Evolutionary conservation across 2,797 vertebrate species (phyloP), one percentile per base, ranked within the genome.

Genomic region (Lithobates sylvaticus): DNA sequence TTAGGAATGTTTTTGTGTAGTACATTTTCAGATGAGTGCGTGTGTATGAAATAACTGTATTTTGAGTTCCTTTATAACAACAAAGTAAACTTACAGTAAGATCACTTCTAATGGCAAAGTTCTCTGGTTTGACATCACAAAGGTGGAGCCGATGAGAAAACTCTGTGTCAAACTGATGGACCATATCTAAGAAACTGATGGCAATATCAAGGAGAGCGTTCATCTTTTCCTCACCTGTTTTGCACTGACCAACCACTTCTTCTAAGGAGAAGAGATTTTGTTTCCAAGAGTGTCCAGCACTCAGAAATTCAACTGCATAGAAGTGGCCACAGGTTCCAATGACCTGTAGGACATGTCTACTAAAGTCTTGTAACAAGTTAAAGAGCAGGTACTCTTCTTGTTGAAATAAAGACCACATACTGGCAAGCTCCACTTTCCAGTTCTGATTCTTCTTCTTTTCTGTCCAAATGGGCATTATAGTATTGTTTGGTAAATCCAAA

Each of bases 111-210:
- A 99, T 97, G 86, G 97, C 98, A 0, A 99, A 99, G 93, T 99
- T 99, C 91, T 99, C 98, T 0, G 98, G 97, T 88, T 99, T 99
- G 93, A 99, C 93, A 90, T 99, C 98, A 0, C 98, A 99, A 73
- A 99, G 96, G 89, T 99, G 98, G 76, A 99, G 95, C 2, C 92
- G 95, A 92, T 99, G 96, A 64, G 95, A 95, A 91, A 99, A 98
- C 91, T 98, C 98, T 0, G 95, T 91, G 88, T 99, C 97, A 67
- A 99, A 99, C 90, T 98, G 98, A 88, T 93, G 92, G 68, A 97
- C 96, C 97, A 99, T 96, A 91, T 99, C 96, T 90, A 99, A 91
- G 89, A 99, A 99, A 89, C 98, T 99, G 85, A 98, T 95, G 0
- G 98, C 98, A 61, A 99, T 96, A 88, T 92, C 93, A 50, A 93